Percentiles rank a stretch among this genome's conserved stretches.
Conservation (phyloP, 2,113 vertebrate genomes). For the Cricetomys ansorgei region DNA sequence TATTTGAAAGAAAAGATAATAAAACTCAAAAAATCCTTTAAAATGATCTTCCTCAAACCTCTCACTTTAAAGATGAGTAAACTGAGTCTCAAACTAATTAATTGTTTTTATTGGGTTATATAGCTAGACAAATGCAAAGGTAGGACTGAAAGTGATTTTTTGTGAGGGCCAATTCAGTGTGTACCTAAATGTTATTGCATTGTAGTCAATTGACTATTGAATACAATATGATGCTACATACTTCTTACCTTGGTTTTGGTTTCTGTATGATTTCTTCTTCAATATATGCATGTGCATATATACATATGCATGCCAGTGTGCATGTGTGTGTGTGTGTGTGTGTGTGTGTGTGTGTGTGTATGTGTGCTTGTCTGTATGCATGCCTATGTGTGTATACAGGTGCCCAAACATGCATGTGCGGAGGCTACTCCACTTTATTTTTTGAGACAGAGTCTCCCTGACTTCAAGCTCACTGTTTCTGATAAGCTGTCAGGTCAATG, state of each 20-base stretch:
- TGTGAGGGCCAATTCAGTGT: background rate
- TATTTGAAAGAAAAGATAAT: conserved; percentile 24
- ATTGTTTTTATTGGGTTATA: background rate
- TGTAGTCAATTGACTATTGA: background rate
- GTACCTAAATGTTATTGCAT: background rate
- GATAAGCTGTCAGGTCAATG: background rate
- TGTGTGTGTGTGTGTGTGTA: background rate
- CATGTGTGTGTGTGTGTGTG: background rate
- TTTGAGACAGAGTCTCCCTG: background rate
- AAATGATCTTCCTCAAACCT: background rate
- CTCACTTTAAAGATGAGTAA: background rate
- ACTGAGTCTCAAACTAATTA: conserved; percentile 24
- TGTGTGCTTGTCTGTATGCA: background rate
- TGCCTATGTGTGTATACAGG: background rate
- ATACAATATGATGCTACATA: background rate
- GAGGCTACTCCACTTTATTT: background rate
- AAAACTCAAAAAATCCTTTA: background rate
- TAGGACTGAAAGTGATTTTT: background rate
- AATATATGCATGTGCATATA: too few relatives aligned
- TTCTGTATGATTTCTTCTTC: background rate
- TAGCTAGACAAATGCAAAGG: background rate
- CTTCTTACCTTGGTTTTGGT: background rate
- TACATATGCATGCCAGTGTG: too few relatives aligned
- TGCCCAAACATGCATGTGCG: background rate
- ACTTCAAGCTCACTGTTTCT: background rate